Conservation (phyloP, 2,797 vertebrate genomes). For the Nannoperca obscura region DNA sequence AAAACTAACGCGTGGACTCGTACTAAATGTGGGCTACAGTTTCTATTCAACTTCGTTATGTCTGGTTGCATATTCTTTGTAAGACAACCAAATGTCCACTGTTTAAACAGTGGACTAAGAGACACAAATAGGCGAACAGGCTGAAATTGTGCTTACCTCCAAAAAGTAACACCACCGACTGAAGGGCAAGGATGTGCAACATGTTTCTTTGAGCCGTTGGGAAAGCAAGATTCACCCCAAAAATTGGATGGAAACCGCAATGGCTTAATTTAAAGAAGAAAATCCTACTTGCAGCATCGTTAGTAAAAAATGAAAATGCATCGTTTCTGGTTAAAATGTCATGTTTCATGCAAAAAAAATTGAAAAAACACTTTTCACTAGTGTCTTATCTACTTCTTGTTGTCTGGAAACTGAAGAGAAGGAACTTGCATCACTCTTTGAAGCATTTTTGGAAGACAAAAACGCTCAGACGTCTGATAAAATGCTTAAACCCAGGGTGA, state of each 20-base stretch:
- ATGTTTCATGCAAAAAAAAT: slow-evolving; percentile 18
- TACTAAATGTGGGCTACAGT: not conserved
- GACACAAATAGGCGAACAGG: not conserved
- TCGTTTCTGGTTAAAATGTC: slow-evolving; percentile 13
- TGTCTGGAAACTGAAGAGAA: not conserved
- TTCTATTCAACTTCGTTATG: not conserved
- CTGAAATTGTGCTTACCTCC: slow-evolving; percentile 80
- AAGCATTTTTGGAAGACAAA: slow-evolving; percentile 47
- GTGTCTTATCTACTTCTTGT: slow-evolving; percentile 33
- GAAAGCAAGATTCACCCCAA: slow-evolving; percentile 55
- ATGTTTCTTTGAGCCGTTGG: slow-evolving; percentile 79
- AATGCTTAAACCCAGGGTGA: not conserved
- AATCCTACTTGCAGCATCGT: slow-evolving; percentile 33
- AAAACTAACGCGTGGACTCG: not conserved
- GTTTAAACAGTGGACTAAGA: not conserved
- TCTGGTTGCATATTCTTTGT: not conserved
- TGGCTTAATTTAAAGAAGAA: slow-evolving; percentile 36
- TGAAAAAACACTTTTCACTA: not conserved
- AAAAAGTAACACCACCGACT: slow-evolving; percentile 76
- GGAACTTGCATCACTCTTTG: slow-evolving; percentile 54
- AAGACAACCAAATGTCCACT: not conserved
- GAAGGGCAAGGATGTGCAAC: slow-evolving; percentile 81
- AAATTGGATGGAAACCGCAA: slow-evolving; percentile 31
- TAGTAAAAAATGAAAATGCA: slow-evolving; percentile 21
- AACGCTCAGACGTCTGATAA: not conserved